Evolutionary conservation across 2,113 vertebrate species (phyloP).

Genomic region (Bagarius yarrelli): DNA sequence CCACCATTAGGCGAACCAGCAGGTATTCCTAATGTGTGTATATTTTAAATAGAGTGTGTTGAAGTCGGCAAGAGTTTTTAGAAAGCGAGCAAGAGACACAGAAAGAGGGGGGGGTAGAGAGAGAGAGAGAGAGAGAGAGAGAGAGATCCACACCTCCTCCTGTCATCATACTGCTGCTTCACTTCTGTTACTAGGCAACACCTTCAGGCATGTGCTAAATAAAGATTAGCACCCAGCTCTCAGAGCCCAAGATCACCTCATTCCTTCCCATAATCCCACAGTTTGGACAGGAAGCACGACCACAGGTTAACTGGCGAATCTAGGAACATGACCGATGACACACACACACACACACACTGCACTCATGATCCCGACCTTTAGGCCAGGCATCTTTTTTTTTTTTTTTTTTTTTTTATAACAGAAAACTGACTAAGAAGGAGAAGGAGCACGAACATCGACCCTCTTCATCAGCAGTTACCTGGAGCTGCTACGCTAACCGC

Average conservation of each 20-base stretch:
- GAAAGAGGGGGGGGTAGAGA: constrained; percentile 44
- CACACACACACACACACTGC: neutral
- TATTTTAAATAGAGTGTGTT: neutral
- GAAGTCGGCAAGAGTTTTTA: neutral
- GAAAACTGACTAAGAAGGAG: no score
- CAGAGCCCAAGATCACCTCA: constrained; percentile 18
- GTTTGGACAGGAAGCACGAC: neutral
- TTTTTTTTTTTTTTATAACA: no score
- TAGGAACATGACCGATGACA: neutral
- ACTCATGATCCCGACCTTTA: constrained; percentile 3
- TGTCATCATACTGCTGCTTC: constrained; percentile 69
- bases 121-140: constrained; percentile 57
- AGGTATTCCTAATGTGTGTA: neutral
- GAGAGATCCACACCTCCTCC: constrained; percentile 55
- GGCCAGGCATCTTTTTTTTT: neutral
- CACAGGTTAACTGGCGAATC: constrained; percentile 28
- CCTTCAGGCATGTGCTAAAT: constrained; percentile 80
- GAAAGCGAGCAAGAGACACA: constrained; percentile 6
- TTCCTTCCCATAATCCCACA: constrained; percentile 28
- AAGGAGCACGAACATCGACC: neutral
- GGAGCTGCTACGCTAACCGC: constrained; percentile 16
- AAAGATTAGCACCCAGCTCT: constrained; percentile 66
- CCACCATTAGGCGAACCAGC: no score
- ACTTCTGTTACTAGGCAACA: constrained; percentile 80
- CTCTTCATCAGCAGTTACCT: constrained; percentile 36